Evolutionary conservation across 2,113 vertebrate species (phyloP), one percentile per base, ranked within the genome.

Genomic region (Taurulus bubalis): DNA sequence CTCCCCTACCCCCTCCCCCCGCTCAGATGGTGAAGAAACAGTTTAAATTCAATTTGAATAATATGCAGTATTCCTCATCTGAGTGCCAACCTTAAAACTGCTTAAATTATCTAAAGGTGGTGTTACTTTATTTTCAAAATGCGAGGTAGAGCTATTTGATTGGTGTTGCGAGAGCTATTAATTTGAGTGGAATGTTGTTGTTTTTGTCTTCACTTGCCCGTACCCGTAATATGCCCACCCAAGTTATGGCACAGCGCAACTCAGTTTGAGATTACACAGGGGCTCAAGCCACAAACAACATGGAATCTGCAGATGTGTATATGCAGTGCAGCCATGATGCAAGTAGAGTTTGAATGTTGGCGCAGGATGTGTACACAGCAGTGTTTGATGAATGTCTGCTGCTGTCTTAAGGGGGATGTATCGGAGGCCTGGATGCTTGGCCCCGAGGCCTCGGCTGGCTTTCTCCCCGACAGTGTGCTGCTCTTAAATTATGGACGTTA

Each of bases 291-390:
- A 65, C 86, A 85, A 90, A 88, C 83, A 75, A 75, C 66, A 75
- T 80, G 89, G 75, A 84, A 78, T 92, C 63, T 74, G 82, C 88
- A 89, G 86, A 91, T 93, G 86, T 91, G 87, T 90, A 86, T 83
- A 91, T 80, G 87, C 64, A 75, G 74, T 71, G n/a, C 53, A 62
- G 77, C 55, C 72, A 62, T 84, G 90, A 86, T 89, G 85, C 89
- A 80, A 85, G 78, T 14, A 26, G 73, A 89, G 85, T 87, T 89
- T 83, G 79, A 86, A 87, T 86, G 83, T 86, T 85, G 71, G 60
- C 40, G 60, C 82, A 85, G 87, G 76, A 85, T 92, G 89, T 93
- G 90, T 93, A 91, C 84, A 93, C 85, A 87, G 77, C 87, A 70
- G 72, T 18, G 16, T 71, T 71, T 91, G 91, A 92, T 85, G 73